Base-by-base conservation (phyloP, 2,888 invertebrate species). In the Drosophila histrio region DNA sequence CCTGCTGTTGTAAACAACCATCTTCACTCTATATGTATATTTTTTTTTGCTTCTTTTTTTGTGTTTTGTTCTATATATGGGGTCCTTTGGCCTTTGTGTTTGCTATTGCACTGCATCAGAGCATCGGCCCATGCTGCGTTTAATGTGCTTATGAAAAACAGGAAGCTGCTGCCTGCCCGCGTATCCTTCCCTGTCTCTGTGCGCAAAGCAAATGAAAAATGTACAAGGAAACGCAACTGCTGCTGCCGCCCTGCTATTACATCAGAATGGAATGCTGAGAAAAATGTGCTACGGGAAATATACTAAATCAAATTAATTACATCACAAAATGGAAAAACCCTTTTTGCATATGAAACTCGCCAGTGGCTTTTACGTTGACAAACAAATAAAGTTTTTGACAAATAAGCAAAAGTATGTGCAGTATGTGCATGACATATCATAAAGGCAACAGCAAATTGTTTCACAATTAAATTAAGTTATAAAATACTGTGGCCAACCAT, bases 121-220 rank as follows among this genome's bases (percentile, higher is more conserved):
- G 56, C 43, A 74, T 50, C 69, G 72, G 59, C 66, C 63, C 76
- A 66, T 72, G 76, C 72, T 72, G 78, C 22, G 78, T 57, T 72
- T 64, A 71, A 73, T 76, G 71, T 78, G 63, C 66, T 72, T 78
- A 70, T 77, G 72, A 65, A 71, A 73, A 78, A 73, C 72, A 76
- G 78, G 66, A 69, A 38, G 53, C 54, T 41, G 47, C 13, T 38
- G 44, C 58, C 44, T 32, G 41, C 13, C 44, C 13, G 26, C 36
- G 13, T 13, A 32, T 47, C 28, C 44, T 38, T 28, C 34, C 24
- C 34, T 41, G 43, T 32, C 30, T 32, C 30, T 43, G 28, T 22
- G 9, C 26, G 41, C 19, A 32, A 34, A 59, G 43, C n/a, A 44
- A 49, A 70, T 66, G 75, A 77, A 69, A 75, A 66, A 66, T 72